A percentile compares a stretch with the other conserved stretches of the same genome.
phyloP scores from a whole-genome alignment of 2,113 vertebrate genomes.

The Cettia cetti region DNA sequence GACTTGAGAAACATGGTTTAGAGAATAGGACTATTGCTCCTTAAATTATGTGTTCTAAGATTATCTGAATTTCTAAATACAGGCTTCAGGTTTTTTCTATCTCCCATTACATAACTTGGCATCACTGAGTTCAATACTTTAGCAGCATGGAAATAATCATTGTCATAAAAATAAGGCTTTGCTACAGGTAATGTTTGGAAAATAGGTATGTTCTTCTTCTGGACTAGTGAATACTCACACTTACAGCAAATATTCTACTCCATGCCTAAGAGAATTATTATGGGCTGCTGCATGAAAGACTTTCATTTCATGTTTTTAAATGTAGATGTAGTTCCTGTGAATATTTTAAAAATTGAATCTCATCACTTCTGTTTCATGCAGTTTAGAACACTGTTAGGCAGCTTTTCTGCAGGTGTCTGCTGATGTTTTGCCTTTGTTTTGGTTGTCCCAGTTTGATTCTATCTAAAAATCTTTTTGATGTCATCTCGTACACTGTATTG shows the following conservation, averaged over 20 bases:
- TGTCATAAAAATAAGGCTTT: constrained; percentile 5
- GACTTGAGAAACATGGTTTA: background rate
- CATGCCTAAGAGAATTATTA: background rate
- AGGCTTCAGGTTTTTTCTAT: background rate
- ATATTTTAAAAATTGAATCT: constrained; percentile 16
- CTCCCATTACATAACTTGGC: background rate
- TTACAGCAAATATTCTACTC: background rate
- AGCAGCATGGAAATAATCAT: background rate
- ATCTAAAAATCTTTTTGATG: constrained; percentile 17
- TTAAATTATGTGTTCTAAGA: background rate
- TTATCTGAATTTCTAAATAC: background rate
- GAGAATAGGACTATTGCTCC: background rate
- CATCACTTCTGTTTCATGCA: background rate
- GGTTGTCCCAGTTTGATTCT: constrained; percentile 21
- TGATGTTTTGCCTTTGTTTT: constrained; percentile 8
- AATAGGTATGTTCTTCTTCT: background rate
- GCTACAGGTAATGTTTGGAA: constrained; percentile 1
- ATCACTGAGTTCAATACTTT: background rate
- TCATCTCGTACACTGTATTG: background rate
- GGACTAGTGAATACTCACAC: background rate
- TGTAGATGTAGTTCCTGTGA: background rate
- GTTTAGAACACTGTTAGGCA: constrained; percentile 23
- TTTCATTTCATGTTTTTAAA: constrained; percentile 29
- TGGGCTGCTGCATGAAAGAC: background rate
- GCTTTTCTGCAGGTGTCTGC: constrained; percentile 35